Evolutionary conservation across 2,113 vertebrate species (phyloP).

Genomic region (Chaetorhynchus papuensis): DNA sequence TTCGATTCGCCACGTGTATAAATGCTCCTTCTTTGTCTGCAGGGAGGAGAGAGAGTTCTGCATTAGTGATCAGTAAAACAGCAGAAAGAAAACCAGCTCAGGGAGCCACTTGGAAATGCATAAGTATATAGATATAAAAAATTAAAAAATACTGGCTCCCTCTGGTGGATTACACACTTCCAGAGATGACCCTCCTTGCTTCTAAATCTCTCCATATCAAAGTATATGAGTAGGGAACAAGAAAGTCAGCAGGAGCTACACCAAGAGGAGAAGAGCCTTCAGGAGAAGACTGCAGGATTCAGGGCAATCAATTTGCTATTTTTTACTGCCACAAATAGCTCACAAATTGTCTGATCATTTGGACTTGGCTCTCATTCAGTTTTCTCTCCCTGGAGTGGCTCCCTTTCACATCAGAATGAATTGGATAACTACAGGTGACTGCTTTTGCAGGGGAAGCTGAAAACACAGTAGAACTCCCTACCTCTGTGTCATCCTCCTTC

Average conservation of each 20-base stretch:
- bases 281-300: background rate
- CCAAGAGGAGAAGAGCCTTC: background rate
- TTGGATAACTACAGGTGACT: background rate
- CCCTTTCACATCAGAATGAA: background rate
- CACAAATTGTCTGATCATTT: background rate
- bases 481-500: constrained; percentile 94
- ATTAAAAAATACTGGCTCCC: background rate
- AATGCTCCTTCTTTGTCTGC: constrained; percentile 88
- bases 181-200: background rate
- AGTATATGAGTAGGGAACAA: background rate
- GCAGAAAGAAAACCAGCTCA: background rate
- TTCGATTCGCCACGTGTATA: constrained; percentile 96
- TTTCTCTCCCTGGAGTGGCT: background rate
- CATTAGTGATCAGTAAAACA: background rate
- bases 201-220: background rate
- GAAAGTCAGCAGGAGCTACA: background rate
- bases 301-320: background rate
- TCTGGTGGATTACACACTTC: background rate
- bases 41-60: background rate
- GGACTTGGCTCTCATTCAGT: background rate
- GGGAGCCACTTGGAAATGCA: background rate
- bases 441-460: background rate
- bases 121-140: background rate
- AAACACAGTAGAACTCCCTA: constrained; percentile 24
- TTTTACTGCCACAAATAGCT: background rate